Evolutionary conservation across 2,888 invertebrate genomes (phyloP).

Genomic region (Chironomus tentans): DNA sequence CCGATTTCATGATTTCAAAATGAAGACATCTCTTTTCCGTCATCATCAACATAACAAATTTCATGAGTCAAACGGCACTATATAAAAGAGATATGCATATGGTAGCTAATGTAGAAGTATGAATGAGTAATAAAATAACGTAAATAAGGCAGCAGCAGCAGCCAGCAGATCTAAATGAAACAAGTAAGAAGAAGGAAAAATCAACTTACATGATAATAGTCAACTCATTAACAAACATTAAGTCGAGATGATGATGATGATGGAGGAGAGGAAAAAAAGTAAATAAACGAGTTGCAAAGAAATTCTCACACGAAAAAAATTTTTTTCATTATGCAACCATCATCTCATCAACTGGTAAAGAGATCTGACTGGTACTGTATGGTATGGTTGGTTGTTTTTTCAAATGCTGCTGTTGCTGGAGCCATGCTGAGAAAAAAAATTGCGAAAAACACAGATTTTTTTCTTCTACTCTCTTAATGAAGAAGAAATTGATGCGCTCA

Average conservation of each 20-base stretch:
- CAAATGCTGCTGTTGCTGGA: not conserved
- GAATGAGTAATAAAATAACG: not conserved
- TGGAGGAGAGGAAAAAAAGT: not conserved
- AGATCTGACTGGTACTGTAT: not conserved
- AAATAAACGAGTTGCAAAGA: slow-evolving; percentile 4
- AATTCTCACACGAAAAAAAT: slow-evolving; percentile 20
- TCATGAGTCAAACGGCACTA: not conserved
- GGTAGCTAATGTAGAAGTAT: not conserved
- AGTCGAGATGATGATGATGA: not conserved
- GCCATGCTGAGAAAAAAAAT: not conserved
- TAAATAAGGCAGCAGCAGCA: not conserved
- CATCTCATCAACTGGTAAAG: slow-evolving; percentile 1
- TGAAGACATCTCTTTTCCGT: not conserved
- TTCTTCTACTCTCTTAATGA: not conserved
- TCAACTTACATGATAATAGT: slow-evolving; percentile 8
- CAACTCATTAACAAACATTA: not conserved
- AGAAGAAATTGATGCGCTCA: slow-evolving; percentile 24
- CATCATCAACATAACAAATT: not conserved
- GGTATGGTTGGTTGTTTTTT: not conserved
- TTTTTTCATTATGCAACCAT: slow-evolving; percentile 7
- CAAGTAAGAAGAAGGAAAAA: not conserved
- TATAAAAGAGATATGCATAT: not conserved
- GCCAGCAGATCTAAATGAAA: not conserved
- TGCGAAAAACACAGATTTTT: not conserved
- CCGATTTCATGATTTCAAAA: not conserved